A percentile compares a stretch with the other conserved stretches of the same genome.
Conservation (phyloP, 2,888 invertebrate genomes). For the Anthrax anthrax region DNA sequence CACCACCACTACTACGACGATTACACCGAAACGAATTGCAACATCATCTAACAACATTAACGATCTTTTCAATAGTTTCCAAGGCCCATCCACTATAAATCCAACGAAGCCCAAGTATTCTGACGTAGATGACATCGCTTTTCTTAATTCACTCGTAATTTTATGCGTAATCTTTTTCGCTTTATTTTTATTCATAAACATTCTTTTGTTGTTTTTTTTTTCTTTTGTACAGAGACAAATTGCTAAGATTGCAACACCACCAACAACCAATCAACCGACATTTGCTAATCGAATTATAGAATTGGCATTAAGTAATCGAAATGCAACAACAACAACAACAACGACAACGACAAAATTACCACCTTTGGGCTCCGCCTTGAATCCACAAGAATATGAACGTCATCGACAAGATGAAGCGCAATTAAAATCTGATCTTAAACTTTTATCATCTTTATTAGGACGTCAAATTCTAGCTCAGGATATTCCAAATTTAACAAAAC, state of each 20-base stretch:
- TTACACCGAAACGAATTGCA: constrained; percentile 14
- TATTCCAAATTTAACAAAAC: constrained; percentile 15
- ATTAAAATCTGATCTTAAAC: constrained; percentile 18
- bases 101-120: constrained; percentile 37
- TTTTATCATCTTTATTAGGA: constrained; percentile 19
- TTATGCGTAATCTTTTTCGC: too few species aligned
- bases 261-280: constrained; percentile 17
- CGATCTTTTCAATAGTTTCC: constrained; percentile 10
- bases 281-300: constrained; percentile 42
- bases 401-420: constrained; percentile 17
- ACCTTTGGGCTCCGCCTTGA: constrained; percentile 21
- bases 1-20: constrained; percentile 12
- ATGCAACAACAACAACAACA: constrained; percentile 11
- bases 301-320: constrained; percentile 36
- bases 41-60: constrained; percentile 19
- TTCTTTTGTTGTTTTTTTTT: too few species aligned
- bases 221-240: constrained; percentile 19
- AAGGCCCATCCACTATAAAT: constrained; percentile 12
- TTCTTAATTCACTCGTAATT: constrained; percentile 46
- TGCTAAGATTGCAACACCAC: constrained; percentile 14
- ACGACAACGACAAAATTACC: constrained; percentile 24
- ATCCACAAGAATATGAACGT: constrained; percentile 17
- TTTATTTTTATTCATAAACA: too few species aligned
- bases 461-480: constrained; percentile 18
- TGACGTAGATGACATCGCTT: constrained; percentile 42